These are phyloP conservation scores for Enteromius radiatus DNA, from an alignment of 2,797 vertebrate genomes.

Conservation along the genomic window DNA sequence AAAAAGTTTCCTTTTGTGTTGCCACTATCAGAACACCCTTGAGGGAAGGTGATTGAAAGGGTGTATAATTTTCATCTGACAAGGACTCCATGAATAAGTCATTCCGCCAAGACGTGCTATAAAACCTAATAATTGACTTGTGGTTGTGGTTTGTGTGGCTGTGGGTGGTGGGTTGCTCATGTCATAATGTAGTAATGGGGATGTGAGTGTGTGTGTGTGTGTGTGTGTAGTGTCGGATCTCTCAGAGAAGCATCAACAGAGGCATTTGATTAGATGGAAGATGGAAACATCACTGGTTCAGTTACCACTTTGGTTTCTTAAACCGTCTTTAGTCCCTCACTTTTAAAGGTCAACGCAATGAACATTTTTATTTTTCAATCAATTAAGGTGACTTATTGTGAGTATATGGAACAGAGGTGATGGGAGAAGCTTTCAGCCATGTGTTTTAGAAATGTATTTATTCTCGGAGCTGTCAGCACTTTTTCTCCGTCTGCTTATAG, in stretches of 20 bases:
- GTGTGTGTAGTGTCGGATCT: background rate
- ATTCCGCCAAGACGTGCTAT: slow-evolving; percentile 67
- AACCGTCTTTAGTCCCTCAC: slow-evolving; percentile 38
- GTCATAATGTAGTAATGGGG: slow-evolving; percentile 42
- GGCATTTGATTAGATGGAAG: slow-evolving; percentile 59
- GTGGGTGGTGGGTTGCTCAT: slow-evolving; percentile 55
- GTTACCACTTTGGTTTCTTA: slow-evolving; percentile 53
- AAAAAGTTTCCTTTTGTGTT: slow-evolving; percentile 49
- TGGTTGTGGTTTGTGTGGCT: slow-evolving; percentile 58
- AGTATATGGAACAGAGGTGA: slow-evolving; percentile 55
- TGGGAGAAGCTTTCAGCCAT: slow-evolving; percentile 47
- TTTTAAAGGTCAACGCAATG: slow-evolving; percentile 64
- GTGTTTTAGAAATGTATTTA: slow-evolving; percentile 71
- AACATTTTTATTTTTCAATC: slow-evolving; percentile 69
- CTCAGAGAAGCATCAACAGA: slow-evolving; percentile 38
- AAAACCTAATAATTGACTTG: slow-evolving; percentile 72
- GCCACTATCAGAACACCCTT: slow-evolving; percentile 42
- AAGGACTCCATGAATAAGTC: slow-evolving; percentile 71
- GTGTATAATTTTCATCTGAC: slow-evolving; percentile 51
- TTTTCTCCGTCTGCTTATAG: slow-evolving; percentile 66
- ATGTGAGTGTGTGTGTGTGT: background rate
- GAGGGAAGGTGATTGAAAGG: slow-evolving; percentile 46
- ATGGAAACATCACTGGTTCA: slow-evolving; percentile 65
- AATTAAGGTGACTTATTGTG: slow-evolving; percentile 68
- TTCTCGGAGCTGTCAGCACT: slow-evolving; percentile 62